These are phyloP conservation scores for Scaptomyza hsui DNA, from an alignment of 1,140 invertebrate species.

Conservation along the genomic window DNA sequence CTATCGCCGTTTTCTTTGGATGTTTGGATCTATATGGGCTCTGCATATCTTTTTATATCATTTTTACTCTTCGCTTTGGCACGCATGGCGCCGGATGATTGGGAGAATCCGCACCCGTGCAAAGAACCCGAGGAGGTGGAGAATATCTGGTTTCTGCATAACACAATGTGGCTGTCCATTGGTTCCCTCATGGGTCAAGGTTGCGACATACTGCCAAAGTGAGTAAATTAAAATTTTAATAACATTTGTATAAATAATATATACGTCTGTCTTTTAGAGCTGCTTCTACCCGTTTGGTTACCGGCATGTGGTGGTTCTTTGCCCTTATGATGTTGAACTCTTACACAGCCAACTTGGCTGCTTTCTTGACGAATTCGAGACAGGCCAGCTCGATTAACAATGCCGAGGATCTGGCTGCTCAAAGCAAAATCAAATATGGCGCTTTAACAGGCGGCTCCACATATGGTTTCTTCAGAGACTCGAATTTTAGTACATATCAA, in stretches of 20 bases:
- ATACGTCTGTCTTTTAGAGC: slow-evolving; percentile 90
- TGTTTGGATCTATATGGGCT: slow-evolving; percentile 97
- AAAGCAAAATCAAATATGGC: slow-evolving; percentile 95
- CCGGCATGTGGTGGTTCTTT: slow-evolving; percentile 98
- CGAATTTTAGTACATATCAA: slow-evolving; percentile 79
- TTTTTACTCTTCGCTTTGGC: slow-evolving; percentile 90
- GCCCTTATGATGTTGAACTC: slow-evolving; percentile 97
- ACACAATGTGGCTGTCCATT: slow-evolving; percentile 91
- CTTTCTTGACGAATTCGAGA: slow-evolving; percentile 94
- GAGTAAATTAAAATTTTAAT: slow-evolving; percentile 83
- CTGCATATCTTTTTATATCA: slow-evolving; percentile 94
- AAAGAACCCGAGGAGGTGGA: slow-evolving; percentile 91
- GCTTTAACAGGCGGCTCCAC: slow-evolving; percentile 90
- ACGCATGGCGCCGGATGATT: slow-evolving; percentile 93
- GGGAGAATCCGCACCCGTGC: slow-evolving; percentile 95
- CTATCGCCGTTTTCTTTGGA: slow-evolving; percentile 93
- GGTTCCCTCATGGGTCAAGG: slow-evolving; percentile 93
- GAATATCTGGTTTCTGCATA: slow-evolving; percentile 91
- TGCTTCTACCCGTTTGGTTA: slow-evolving; percentile 91
- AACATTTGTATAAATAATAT: too few species aligned
- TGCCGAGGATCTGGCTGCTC: slow-evolving; percentile 94
- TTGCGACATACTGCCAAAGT: slow-evolving; percentile 89
- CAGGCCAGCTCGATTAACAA: slow-evolving; percentile 93
- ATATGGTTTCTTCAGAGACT: slow-evolving; percentile 87
- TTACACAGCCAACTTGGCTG: slow-evolving; percentile 97